A percentile compares a stretch with the other conserved stretches of the same genome.
These are phyloP conservation scores for Hemibagrus guttatus DNA, from an alignment of 2,797 vertebrate species.

Conservation along the genomic window DNA sequence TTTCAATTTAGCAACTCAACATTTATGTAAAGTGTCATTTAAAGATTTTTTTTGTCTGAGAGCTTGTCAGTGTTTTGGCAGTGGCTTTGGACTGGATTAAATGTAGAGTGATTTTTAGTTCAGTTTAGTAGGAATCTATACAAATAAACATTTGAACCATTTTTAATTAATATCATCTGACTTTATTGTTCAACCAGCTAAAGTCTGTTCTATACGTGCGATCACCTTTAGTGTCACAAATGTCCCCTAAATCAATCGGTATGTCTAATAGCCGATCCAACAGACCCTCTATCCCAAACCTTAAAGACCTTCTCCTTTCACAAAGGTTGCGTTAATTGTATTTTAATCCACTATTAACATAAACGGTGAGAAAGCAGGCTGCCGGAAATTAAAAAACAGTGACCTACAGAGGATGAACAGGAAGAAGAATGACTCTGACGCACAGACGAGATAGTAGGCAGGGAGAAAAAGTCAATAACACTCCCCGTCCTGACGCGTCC, in stretches of 20 bases:
- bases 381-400: neutral
- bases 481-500: neutral
- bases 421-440: neutral
- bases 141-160: neutral
- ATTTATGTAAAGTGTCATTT: neutral
- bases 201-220: neutral
- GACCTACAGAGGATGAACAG: neutral
- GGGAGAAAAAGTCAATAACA: neutral
- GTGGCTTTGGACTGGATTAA: neutral
- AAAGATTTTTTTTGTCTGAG: neutral
- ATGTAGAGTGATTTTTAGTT: neutral
- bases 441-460: neutral
- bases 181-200: neutral
- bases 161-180: neutral
- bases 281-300: neutral
- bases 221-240: neutral
- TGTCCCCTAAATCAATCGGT: neutral
- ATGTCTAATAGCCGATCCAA: neutral
- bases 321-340: constrained; percentile 6
- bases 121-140: neutral
- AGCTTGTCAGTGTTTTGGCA: no score
- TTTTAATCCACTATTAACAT: constrained; percentile 31
- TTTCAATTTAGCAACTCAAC: neutral
- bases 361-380: neutral
- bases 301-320: neutral